Evolutionary conservation across 2,888 invertebrate species (phyloP), one percentile per base, ranked within the genome.

Genomic region (Zygothrica quintamaculata): DNA sequence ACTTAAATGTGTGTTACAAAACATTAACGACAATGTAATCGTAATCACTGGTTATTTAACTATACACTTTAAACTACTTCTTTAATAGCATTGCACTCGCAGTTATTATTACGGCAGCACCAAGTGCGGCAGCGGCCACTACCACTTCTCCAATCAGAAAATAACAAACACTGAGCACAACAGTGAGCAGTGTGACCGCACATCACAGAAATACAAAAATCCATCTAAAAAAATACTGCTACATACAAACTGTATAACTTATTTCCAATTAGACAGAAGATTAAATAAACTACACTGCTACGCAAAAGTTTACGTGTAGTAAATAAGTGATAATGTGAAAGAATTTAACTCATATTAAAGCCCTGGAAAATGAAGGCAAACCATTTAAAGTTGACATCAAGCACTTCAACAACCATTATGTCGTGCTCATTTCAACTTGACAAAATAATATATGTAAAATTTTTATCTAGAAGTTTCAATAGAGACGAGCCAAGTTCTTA

Each of bases 41-140:
- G 4, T 29, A 18, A 42, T 56, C 37, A 48, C 29, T 18, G 7
- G 7, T 13, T 53, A 57, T 34, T 44, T 22, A 34, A 52, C 51
- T 1, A 57, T 39, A 40, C 36, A 51, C 58, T 22, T 11, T 16
- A 31, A 26, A 39, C 50, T 51, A 46, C 18, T 12, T 7, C 12
- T 12, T 47, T 37, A 59, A 55, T 43, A 44, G 15, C 53, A 53
- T 42, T 15, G 18, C 44, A 18, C 9, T n/a, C 34, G 9, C 51
- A 69, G 52, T 42, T 52, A 59, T n/a, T n/a, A n/a, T n/a, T n/a
- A n/a, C n/a, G n/a, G 16, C 44, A 50, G 70, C 48, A 52, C 1
- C 29, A 42, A 22, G 11, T 9, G 31, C 42, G 11, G 33, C 31
- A 13, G 1, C 1, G 3, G 1, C 11, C 1, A 0, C 39, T 6